Evolutionary conservation across 2,888 invertebrate genomes (phyloP), one percentile per base, ranked within the genome.

Genomic region (Cephonodes hylas): DNA sequence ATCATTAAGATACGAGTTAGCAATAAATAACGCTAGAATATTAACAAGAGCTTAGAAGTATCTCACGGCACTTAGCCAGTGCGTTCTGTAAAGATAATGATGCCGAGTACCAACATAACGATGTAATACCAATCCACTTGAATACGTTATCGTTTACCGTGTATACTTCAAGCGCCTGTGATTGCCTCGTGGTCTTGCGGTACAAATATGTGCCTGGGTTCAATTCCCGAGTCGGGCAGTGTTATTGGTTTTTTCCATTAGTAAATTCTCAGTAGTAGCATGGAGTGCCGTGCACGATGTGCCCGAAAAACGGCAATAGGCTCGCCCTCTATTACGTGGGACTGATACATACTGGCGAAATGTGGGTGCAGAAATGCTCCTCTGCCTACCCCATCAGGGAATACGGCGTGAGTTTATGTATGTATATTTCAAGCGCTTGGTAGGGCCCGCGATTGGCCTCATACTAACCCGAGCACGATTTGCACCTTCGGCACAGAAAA

Each of bases 381-480:
- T n/a, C n/a, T n/a, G n/a, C n/a, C n/a, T n/a, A n/a, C n/a, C n/a
- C n/a, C n/a, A n/a, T n/a, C n/a, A n/a, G n/a, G n/a, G n/a, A n/a
- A n/a, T n/a, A n/a, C n/a, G n/a, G n/a, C n/a, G n/a, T n/a, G n/a
- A n/a, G n/a, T n/a, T n/a, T n/a, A n/a, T n/a, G n/a, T n/a, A n/a
- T n/a, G n/a, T n/a, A n/a, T n/a, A n/a, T n/a, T n/a, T n/a, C 31
- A 22, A 42, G 57, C 45, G 59, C 59, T 31, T 66, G 27, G 67
- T 64, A 69, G 53, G 63, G 62, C 60, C 27, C 34, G 46, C 64
- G 62, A 75, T 75, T 75, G 70, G 63, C 71, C 70, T 73, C 70
- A 69, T 74, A 70, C 67, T 34, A 59, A 60, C 57, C 64, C 62
- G 60, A 66, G 68, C 75, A 74, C 73, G 75, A 65, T 66, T 59